A percentile compares a stretch with the other conserved stretches of the same genome.
Evolutionary conservation across 2,113 vertebrate species (phyloP).

Genomic region (Aegotheles bennettii): DNA sequence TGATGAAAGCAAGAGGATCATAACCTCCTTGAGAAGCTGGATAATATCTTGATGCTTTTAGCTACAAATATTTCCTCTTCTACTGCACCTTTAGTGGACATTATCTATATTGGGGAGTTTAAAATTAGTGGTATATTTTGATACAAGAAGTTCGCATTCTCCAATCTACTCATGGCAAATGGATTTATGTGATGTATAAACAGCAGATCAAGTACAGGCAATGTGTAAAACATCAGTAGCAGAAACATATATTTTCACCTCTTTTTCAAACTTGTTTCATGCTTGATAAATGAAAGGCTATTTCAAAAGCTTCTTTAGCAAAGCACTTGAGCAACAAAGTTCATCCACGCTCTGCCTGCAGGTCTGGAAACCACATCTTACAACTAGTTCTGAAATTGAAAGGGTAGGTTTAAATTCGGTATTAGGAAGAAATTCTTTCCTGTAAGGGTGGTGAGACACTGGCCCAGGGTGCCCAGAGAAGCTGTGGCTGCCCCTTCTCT

Average conservation of each 20-base stretch:
- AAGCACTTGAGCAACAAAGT: background rate
- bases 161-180: background rate
- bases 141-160: background rate
- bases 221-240: background rate
- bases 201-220: background rate
- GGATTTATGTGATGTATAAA: background rate
- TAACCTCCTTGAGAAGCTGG: background rate
- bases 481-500: background rate
- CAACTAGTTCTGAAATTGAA: background rate
- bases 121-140: background rate
- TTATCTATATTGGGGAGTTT: background rate
- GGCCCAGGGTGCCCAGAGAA: too few species aligned
- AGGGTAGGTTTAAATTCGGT: background rate
- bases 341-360: background rate
- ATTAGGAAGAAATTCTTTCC: background rate
- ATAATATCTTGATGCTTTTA: background rate
- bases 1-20: background rate
- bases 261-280: background rate
- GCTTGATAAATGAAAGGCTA: background rate
- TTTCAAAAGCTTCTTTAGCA: background rate
- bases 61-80: background rate
- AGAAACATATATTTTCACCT: background rate
- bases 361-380: background rate
- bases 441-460: fast-evolving
- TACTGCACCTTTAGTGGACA: background rate